Evolutionary conservation across 2,797 vertebrate genomes (phyloP), one percentile per base, ranked within the genome.

Genomic region (Parotocinclus haroldoi): DNA sequence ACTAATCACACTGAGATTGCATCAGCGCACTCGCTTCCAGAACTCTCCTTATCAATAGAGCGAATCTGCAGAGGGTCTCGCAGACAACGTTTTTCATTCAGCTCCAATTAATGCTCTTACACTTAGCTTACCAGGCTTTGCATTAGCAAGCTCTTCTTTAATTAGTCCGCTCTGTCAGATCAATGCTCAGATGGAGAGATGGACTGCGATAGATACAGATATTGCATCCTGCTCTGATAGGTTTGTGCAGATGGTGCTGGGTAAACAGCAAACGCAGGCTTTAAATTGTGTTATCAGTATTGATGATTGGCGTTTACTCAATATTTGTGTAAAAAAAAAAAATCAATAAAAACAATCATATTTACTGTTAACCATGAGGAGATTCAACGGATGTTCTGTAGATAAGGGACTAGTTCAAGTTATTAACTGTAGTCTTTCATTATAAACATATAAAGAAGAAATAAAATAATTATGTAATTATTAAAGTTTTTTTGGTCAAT

Each of bases 61-160:
- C 46, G 62, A 65, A 74, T 74, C 77, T 79, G 73, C 54, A 12
- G 75, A 75, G 72, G 54, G 66, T 55, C 66, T 57, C 36, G 2
- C 56, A 68, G 69, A 75, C 71, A 71, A 73, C 74, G 67, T 56
- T 58, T 76, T 77, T 78, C 73, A 68, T 75, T 72, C 69, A 57
- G 69, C 56, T 59, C 58, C 71, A 78, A 80, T 75, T 68, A 80
- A 75, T 70, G 69, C 68, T 51, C 52, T 53, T 70, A 52, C 50
- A 49, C 60, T 72, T 68, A 51, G 52, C 70, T 76, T 76, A 67
- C 62, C 63, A 36, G 58, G 69, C 62, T 69, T 63, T 74, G 76
- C 73, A 62, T 72, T 68, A 74, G 73, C 73, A 77, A 74, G 73
- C 71, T 72, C 75, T 73, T 66, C 71, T 78, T 81, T 78, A 80